A percentile compares a stretch with the other conserved stretches of the same genome.
phyloP scores from a whole-genome alignment of 2,113 vertebrate genomes.

The Leptocoma aspasia region DNA sequence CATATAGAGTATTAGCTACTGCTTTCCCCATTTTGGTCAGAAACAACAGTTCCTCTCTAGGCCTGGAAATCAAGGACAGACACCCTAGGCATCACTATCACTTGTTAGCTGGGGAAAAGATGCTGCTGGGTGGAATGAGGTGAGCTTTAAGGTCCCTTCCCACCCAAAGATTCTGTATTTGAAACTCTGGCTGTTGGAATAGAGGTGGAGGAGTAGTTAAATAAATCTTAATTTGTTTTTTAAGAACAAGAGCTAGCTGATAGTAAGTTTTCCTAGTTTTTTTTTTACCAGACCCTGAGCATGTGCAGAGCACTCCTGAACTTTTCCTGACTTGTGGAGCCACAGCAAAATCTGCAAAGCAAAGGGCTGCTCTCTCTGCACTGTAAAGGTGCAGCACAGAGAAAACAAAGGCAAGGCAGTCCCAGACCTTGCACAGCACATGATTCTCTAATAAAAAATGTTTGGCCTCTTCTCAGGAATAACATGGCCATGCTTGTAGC shows the following conservation, averaged over 20 bases:
- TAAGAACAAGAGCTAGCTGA: background rate
- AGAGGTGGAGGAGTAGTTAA: background rate
- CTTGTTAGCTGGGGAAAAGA: background rate
- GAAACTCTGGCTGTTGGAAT: background rate
- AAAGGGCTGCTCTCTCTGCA: background rate
- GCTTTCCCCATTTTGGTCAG: background rate
- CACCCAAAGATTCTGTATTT: background rate
- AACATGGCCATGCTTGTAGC: constrained; percentile 64
- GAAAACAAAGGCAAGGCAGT: constrained; percentile 53
- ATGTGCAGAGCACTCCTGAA: background rate
- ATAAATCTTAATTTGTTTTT: background rate
- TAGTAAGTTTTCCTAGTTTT: background rate
- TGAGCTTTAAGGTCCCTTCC: background rate
- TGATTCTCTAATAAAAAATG: constrained; percentile 58
- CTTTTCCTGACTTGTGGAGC: background rate
- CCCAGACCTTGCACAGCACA: constrained; percentile 30
- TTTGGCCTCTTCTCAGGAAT: constrained; percentile 64
- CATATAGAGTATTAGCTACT: background rate
- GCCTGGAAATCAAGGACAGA: background rate
- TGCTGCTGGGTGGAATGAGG: background rate
- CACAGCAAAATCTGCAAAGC: background rate
- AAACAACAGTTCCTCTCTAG: background rate
- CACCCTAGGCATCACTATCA: background rate
- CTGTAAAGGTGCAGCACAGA: background rate
- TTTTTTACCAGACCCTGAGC: background rate